Evolutionary conservation across 1,140 invertebrate species (phyloP).

Genomic region (Drosophila tropicalis): DNA sequence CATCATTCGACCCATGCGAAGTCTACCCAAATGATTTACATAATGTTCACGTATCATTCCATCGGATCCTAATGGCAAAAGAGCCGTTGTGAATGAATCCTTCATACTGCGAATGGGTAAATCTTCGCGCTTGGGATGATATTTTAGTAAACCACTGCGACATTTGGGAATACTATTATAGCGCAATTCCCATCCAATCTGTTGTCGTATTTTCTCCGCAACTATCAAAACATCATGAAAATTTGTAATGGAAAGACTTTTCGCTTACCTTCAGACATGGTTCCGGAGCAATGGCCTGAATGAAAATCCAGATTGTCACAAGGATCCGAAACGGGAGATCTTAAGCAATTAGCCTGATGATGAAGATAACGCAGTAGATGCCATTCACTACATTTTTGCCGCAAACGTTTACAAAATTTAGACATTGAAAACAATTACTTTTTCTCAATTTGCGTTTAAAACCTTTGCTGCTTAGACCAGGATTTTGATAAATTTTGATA

Average conservation of each 20-base stretch:
- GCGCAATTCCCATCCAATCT: constrained; percentile 57
- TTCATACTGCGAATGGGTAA: constrained; percentile 84
- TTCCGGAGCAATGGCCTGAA: constrained; percentile 33
- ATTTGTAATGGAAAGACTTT: background rate
- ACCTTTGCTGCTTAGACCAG: no score
- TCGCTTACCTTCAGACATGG: constrained; percentile 42
- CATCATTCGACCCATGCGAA: constrained; percentile 89
- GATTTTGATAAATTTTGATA: no score
- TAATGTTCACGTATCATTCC: constrained; percentile 87
- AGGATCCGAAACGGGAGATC: background rate
- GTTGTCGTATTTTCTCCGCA: constrained; percentile 39
- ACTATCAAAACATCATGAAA: constrained; percentile 34
- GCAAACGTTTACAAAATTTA: background rate
- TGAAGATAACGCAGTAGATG: background rate
- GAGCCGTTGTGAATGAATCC: constrained; percentile 87
- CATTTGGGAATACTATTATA: constrained; percentile 61
- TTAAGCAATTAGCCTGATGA: background rate
- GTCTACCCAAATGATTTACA: constrained; percentile 85
- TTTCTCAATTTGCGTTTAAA: no score
- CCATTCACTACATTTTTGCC: background rate
- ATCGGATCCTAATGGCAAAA: constrained; percentile 87
- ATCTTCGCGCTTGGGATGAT: constrained; percentile 63
- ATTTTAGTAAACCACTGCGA: constrained; percentile 60
- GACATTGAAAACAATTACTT: no score
- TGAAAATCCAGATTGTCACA: background rate